Evolutionary conservation across 2,797 vertebrate genomes (phyloP), one percentile per base, ranked within the genome.

Genomic region (Leptoclinus maculatus): DNA sequence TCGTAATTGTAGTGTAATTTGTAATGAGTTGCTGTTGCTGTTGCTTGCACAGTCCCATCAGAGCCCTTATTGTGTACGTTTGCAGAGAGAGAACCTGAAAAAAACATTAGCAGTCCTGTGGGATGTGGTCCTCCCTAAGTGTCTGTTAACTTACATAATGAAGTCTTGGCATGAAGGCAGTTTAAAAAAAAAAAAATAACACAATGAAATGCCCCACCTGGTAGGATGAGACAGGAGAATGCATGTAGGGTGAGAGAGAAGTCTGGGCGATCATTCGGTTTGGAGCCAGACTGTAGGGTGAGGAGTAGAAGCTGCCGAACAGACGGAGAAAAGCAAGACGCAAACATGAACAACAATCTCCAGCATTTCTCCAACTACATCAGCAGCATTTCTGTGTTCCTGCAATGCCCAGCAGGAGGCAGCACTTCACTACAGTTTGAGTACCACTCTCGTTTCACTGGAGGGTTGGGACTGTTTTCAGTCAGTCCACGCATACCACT

Each of bases 141-240:
- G 57, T 83, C 29, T 54, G 38, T 32, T 60, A 41, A 36, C 21
- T 51, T 49, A 64, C 21, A 57, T 63, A 74, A 68, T 7, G 7
- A n/a, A 34, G 16, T 54, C 16, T 58, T 43, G 16, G 23, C 27
- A 70, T 68, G 13, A 21, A n/a, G 19, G 12, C n/a, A 49, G 27
- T 67, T 63, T 53, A n/a, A 45, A 11, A 43, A 64, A 73, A 78
- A 64, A 73, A 78, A 25, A 64, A 69, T n/a, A n/a, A 66, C 25
- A 43, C 4, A 36, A n/a, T 60, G 19, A 74, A 69, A 80, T 27
- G 74, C 54, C 85, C 65, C 64, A 99, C 98, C 97, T 98, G 98
- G 94, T 97, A 98, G 47, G 97, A 97, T 76, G 97, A 97, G 79
- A 98, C 95, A 0, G 97, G 97, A 81, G 97, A 97, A 79, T 97